Percentiles rank a stretch among this genome's conserved stretches.
Evolutionary conservation across 2,888 invertebrate species (phyloP).

Genomic region (Theretra japonica): DNA sequence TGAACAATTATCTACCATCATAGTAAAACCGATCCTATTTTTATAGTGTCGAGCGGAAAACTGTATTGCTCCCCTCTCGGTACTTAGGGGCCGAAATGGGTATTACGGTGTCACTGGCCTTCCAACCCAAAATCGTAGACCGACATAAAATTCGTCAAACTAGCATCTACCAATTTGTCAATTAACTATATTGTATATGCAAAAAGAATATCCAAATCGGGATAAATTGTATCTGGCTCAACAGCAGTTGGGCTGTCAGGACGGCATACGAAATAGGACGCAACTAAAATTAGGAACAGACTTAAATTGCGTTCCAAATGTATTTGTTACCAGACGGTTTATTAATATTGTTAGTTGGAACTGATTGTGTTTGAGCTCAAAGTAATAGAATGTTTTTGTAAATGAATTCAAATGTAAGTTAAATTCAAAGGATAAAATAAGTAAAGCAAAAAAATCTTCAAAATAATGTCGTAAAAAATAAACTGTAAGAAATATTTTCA

Average conservation of each 20-base stretch:
- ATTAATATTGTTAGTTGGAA: background rate
- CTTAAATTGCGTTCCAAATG: background rate
- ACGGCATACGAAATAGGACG: background rate
- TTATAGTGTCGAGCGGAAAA: too few species aligned
- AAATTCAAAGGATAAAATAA: background rate
- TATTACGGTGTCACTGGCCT: too few species aligned
- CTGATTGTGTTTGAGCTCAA: background rate
- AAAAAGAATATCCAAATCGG: conserved; percentile 3
- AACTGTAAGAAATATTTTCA: background rate
- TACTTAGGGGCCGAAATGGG: too few species aligned
- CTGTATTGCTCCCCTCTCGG: too few species aligned
- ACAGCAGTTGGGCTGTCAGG: background rate
- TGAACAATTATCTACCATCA: too few species aligned
- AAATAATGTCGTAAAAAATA: background rate
- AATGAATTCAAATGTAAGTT: background rate
- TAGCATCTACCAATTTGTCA: too few species aligned
- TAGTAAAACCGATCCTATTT: too few species aligned
- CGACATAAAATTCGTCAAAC: too few species aligned
- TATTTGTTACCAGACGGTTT: background rate
- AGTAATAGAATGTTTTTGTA: background rate
- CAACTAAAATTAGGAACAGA: background rate
- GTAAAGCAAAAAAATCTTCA: too few species aligned
- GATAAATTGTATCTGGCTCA: background rate
- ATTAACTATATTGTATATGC: background rate
- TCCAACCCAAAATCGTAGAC: too few species aligned